These are phyloP conservation scores for Cheumatopsyche charites DNA, from an alignment of 1,140 invertebrate species.

Conservation along the genomic window DNA sequence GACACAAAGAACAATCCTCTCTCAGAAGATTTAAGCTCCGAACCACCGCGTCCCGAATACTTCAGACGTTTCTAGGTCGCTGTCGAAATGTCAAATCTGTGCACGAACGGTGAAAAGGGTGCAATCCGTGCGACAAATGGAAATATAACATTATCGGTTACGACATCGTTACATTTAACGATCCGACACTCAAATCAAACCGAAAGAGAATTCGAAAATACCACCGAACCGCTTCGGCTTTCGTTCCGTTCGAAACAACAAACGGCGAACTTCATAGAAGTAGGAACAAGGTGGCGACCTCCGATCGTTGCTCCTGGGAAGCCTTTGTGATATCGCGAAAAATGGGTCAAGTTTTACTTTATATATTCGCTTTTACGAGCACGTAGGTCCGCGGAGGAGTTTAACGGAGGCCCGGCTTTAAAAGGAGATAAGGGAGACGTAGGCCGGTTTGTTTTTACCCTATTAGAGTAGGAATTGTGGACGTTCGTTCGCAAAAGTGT, in stretches of 20 bases:
- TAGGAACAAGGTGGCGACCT: neutral
- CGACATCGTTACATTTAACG: too few species aligned
- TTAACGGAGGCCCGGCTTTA: conserved; percentile 2
- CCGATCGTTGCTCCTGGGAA: conserved; percentile 1
- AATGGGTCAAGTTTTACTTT: conserved; percentile 44
- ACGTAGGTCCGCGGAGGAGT: conserved; percentile 23
- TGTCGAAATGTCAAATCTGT: too few species aligned
- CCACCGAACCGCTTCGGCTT: neutral
- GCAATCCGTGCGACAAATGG: too few species aligned
- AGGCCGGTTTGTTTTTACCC: conserved; percentile 26
- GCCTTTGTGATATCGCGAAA: neutral
- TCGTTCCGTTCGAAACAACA: conserved; percentile 32
- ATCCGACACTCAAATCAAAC: too few species aligned
- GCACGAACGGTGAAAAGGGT: too few species aligned
- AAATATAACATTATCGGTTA: too few species aligned
- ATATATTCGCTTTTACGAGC: conserved; percentile 33
- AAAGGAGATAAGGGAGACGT: conserved; percentile 8
- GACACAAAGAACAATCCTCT: too few species aligned
- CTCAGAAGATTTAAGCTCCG: too few species aligned
- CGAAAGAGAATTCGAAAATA: neutral
- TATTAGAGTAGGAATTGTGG: conserved; percentile 21
- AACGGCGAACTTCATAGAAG: conserved; percentile 22
- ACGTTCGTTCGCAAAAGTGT: conserved; percentile 23
- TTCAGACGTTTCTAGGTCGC: too few species aligned
- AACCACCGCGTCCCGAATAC: too few species aligned